Base-by-base conservation (phyloP, 2,113 vertebrate genomes). In the Campylorhamphus procurvoides region DNA sequence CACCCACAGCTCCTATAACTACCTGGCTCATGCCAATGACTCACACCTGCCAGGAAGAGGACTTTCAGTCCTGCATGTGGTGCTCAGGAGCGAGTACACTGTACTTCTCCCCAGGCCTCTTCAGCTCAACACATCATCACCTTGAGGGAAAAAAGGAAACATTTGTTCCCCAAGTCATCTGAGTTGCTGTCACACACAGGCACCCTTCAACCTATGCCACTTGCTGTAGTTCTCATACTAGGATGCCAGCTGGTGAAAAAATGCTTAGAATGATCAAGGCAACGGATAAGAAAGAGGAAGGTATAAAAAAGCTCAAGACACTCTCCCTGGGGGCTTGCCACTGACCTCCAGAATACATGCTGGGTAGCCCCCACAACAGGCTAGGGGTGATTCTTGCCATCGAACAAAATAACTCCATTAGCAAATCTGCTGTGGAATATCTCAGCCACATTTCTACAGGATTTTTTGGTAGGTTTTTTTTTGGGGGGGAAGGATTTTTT, bases 21-120 rank as follows among this genome's bases (percentile, higher is more conserved):
- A 18, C 47, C 31, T 72, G 35, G 39, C 63, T 91, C 18, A 12
- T 4, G 15, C 31, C 14, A 28, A 5, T 56, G 44, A 64, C 64
- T 90, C 60, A 33, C 33, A 63, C 33, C 29, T 85, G 47, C 46
- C 50, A 35, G 60, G 28, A 82, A 67, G 11, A 80, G 33, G 50
- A 44, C 27, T 55, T 89, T 42, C 3, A 73, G 74, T 15, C n/a
- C 23, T 17, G 13, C 27, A n/a, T 1, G 0, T 37, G 16, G 39
- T 52, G 23, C 62, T 56, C 13, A 31, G 10, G 18, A 56, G 22
- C 24, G 73, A 84, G 33, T 9, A 81, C 16, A 8, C n/a, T 1
- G 1, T 18, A 14, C 37, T 37, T 78, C 31, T 85, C 14, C 40
- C 13, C 2, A 14, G 22, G 11, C 35, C 0, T 1, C 67, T 75